Evolutionary conservation across 2,797 vertebrate genomes (phyloP).

Genomic region (Amblyraja radiata): DNA sequence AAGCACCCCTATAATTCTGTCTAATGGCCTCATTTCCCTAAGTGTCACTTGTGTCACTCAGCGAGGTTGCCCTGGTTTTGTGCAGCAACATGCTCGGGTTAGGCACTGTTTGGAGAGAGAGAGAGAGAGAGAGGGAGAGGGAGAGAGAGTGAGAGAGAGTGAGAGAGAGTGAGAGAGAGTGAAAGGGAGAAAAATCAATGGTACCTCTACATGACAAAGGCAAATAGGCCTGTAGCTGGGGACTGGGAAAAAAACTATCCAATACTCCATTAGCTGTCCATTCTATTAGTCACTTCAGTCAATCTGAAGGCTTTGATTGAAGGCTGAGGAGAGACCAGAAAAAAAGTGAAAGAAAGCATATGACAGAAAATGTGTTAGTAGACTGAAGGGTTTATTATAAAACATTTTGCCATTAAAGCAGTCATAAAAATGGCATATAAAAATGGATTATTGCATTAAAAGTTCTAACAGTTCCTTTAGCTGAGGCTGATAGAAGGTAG

Average conservation of each 20-base stretch:
- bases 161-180: neutral
- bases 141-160: too few relatives aligned
- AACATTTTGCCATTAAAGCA: slow-evolving; percentile 46
- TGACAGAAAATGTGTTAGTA: slow-evolving; percentile 55
- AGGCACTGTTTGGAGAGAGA: neutral
- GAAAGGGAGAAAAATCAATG: neutral
- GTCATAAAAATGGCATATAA: slow-evolving; percentile 54
- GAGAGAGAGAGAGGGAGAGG: neutral
- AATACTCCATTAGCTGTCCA: slow-evolving; percentile 76
- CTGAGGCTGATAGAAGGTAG: slow-evolving; percentile 46
- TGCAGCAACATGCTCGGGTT: slow-evolving; percentile 41
- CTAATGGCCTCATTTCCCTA: slow-evolving; percentile 94
- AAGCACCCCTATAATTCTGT: slow-evolving; percentile 75
- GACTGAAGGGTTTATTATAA: slow-evolving; percentile 52
- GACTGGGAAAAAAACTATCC: slow-evolving; percentile 61
- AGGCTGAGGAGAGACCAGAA: slow-evolving; percentile 63
- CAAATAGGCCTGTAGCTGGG: slow-evolving; percentile 49
- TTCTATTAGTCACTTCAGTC: slow-evolving; percentile 75
- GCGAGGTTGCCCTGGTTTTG: slow-evolving; percentile 50
- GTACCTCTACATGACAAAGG: slow-evolving; percentile 37
- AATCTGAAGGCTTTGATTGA: slow-evolving; percentile 65
- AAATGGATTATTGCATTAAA: slow-evolving; percentile 67
- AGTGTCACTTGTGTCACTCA: slow-evolving; percentile 69
- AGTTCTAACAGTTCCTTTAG: slow-evolving; percentile 56
- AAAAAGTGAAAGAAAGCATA: slow-evolving; percentile 26